Conservation (phyloP, 2,888 invertebrate species). For the Tyria jacobaeae region DNA sequence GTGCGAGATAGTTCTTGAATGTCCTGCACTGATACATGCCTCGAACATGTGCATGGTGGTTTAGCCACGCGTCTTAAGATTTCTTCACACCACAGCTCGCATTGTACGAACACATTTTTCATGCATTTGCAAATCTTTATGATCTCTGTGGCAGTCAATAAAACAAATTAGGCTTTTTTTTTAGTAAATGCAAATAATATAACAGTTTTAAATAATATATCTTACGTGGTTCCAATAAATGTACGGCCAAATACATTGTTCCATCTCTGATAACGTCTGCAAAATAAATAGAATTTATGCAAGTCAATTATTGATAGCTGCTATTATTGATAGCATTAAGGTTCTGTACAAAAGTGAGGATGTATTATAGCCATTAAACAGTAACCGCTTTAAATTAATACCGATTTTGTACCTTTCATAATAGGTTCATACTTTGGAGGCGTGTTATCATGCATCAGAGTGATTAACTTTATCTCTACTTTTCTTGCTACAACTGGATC, state of each 20-base stretch:
- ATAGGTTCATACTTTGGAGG: constrained; percentile 56
- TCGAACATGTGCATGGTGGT: constrained; percentile 74
- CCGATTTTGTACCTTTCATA: constrained; percentile 61
- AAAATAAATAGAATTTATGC: constrained; percentile 37
- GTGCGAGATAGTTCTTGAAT: constrained; percentile 59
- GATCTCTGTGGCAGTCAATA: constrained; percentile 54
- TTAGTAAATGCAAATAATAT: neutral
- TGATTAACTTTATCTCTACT: constrained; percentile 72
- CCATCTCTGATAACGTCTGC: constrained; percentile 74
- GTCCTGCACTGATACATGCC: constrained; percentile 65
- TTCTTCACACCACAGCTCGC: constrained; percentile 80
- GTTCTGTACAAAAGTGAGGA: no score
- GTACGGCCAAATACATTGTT: constrained; percentile 70
- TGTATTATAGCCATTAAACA: no score
- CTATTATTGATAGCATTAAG: no score
- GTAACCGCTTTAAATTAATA: neutral
- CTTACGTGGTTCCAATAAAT: constrained; percentile 74
- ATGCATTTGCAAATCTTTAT: constrained; percentile 78
- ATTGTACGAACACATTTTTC: constrained; percentile 79
- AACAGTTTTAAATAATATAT: neutral
- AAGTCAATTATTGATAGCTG: neutral
- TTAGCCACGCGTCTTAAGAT: constrained; percentile 68
- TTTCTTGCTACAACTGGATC: constrained; percentile 76
- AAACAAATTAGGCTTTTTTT: neutral
- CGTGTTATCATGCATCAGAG: constrained; percentile 59